phyloP scores from a whole-genome alignment of 2,113 vertebrate species.

The Polyodon spathula region DNA sequence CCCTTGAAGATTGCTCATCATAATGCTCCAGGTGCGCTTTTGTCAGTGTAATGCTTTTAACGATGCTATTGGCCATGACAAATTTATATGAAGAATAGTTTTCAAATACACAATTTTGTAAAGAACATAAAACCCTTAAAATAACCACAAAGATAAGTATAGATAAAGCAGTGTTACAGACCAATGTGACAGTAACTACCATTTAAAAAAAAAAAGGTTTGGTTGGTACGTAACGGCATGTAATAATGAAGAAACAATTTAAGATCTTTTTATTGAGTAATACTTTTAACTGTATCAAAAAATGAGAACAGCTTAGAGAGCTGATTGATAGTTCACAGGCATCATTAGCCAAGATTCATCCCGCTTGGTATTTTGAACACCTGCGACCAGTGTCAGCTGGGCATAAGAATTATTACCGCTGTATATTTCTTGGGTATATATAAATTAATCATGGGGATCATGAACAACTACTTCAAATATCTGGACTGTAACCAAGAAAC shows the following conservation, averaged over 20 bases:
- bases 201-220: too few species aligned
- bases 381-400: conserved; percentile 47
- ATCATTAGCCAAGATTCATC: conserved; percentile 58
- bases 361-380: conserved; percentile 58
- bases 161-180: too few species aligned
- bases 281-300: conserved; percentile 43
- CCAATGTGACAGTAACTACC: too few species aligned
- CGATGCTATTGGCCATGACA: neutral
- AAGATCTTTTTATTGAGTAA: neutral
- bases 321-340: conserved; percentile 54
- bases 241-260: too few species aligned
- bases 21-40: conserved; percentile 9
- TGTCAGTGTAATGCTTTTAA: conserved; percentile 2
- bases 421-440: conserved; percentile 48
- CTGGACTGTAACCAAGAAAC: conserved; percentile 52
- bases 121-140: too few species aligned
- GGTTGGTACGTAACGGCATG: too few species aligned
- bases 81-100: neutral
- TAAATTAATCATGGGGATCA: conserved; percentile 59
- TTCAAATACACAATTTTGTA: too few species aligned
- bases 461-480: conserved; percentile 52
- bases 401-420: conserved; percentile 55
- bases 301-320: conserved; percentile 45
- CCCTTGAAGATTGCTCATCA: conserved; percentile 37
- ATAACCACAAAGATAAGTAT: too few species aligned